Base-by-base conservation (phyloP, 2,113 vertebrate species). In the Bostrychus sinensis region DNA sequence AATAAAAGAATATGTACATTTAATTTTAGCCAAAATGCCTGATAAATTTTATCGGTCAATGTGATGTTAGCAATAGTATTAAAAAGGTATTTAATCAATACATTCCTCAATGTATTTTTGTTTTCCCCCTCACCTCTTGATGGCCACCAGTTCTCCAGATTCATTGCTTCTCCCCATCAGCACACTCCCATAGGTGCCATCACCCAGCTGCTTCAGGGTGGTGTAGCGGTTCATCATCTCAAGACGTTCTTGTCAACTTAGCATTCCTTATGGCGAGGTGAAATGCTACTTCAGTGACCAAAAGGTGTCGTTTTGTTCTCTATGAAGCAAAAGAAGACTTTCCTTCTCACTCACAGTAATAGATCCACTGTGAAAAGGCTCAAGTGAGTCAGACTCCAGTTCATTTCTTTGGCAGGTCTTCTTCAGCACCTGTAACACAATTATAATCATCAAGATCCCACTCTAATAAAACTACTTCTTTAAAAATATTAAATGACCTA, bases 141-240 rank as follows among this genome's bases (percentile, higher is more conserved):
- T 99, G 54, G 97, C 97, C 79, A 98, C 97, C 78, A 98, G 90
- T 78, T 99, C 97, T 72, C 97, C 97, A 0, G 96, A 95, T 70
- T 98, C 96, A 0, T 95, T 98, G 85, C 93, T 98, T 82, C 93
- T 96, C 39, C 95, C 97, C 97, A 99, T 96, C 19, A 98, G 78
- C 56, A 98, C 97, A 0, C 94, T 97, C 42, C 97, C 97, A 1
- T 98, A 98, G 16, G 97, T 99, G 71, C 97, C 97, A 16, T 98
- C 96, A 11, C 97, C 97, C 56, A 99, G 72, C 70, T 98, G 97
- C 77, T 89, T 95, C 90, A 97, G 92, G 25, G 95, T 96, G 8
- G 95, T 97, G 56, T 98, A 99, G 36, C 96, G 95, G 76, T 99
- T 98, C 97, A 99, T 99, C 82, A 66, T 86, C 82, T 64, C 75